These are phyloP conservation scores for Lepisosteus oculatus DNA, from an alignment of 2,113 vertebrate species.

Conservation along the genomic window DNA sequence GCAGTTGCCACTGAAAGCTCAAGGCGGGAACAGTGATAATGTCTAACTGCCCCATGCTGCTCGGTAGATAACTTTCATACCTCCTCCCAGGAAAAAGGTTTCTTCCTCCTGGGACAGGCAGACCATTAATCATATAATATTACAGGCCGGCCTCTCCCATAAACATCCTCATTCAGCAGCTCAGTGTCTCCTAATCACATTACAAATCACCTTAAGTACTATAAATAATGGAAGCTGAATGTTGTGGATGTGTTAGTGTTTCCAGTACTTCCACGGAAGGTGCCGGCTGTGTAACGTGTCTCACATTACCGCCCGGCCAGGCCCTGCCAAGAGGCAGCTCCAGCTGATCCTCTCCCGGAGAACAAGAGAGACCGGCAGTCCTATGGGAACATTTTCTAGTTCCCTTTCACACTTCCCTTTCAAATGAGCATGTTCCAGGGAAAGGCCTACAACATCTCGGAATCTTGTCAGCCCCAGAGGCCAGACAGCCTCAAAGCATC, in stretches of 20 bases:
- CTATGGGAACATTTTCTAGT: not conserved
- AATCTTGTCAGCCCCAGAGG: not conserved
- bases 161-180: constrained; percentile 28
- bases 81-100: not conserved
- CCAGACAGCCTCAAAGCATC: not conserved
- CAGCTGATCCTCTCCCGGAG: not conserved
- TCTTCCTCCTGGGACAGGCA: constrained; percentile 11
- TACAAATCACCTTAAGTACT: constrained; percentile 39
- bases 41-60: not conserved
- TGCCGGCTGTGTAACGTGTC: not conserved
- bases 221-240: not conserved
- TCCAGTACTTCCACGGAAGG: constrained; percentile 9
- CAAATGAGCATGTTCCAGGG: not conserved
- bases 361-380: not conserved
- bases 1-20: not conserved
- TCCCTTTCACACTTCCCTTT: not conserved
- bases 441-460: no score
- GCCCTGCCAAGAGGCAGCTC: not conserved
- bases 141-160: constrained; percentile 32
- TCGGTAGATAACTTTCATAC: not conserved
- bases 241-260: not conserved
- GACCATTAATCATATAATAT: constrained; percentile 40
- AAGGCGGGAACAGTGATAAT: not conserved
- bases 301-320: not conserved
- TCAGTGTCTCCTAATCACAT: constrained; percentile 44